phyloP scores from a whole-genome alignment of 2,113 vertebrate genomes.

The Anarrhichthys ocellatus region DNA sequence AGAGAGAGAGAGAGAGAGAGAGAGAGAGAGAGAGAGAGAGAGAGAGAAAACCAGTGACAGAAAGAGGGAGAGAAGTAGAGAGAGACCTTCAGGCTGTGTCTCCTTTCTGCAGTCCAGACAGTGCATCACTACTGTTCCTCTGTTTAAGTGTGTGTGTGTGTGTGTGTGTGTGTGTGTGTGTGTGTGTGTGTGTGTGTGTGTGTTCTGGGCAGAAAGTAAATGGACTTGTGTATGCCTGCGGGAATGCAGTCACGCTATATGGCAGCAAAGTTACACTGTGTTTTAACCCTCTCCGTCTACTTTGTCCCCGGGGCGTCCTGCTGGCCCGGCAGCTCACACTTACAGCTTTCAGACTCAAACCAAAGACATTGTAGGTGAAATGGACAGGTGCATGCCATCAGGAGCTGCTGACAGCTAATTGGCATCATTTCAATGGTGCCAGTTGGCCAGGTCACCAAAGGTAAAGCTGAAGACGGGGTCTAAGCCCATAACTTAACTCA shows the following conservation, averaged over 20 bases:
- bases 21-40: slow-evolving; percentile 34
- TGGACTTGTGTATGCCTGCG: slow-evolving; percentile 50
- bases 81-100: slow-evolving; percentile 75
- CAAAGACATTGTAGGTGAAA: no score
- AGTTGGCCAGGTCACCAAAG: no score
- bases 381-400: no score
- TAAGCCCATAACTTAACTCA: no score
- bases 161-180: slow-evolving; percentile 8
- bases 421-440: no score
- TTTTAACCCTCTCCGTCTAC: slow-evolving; percentile 43
- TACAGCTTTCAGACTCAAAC: no score
- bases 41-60: slow-evolving; percentile 27
- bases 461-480: no score
- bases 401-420: no score
- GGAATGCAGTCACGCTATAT: slow-evolving; percentile 58
- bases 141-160: background rate
- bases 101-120: slow-evolving; percentile 75
- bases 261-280: slow-evolving; percentile 41
- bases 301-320: slow-evolving; percentile 8
- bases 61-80: slow-evolving; percentile 37
- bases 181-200: slow-evolving; percentile 10
- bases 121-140: slow-evolving; percentile 61
- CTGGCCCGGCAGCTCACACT: slow-evolving; percentile 2
- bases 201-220: slow-evolving; percentile 44
- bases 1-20: slow-evolving; percentile 17